phyloP scores from a whole-genome alignment of 2,888 invertebrate species.

The Papilio protenor region DNA sequence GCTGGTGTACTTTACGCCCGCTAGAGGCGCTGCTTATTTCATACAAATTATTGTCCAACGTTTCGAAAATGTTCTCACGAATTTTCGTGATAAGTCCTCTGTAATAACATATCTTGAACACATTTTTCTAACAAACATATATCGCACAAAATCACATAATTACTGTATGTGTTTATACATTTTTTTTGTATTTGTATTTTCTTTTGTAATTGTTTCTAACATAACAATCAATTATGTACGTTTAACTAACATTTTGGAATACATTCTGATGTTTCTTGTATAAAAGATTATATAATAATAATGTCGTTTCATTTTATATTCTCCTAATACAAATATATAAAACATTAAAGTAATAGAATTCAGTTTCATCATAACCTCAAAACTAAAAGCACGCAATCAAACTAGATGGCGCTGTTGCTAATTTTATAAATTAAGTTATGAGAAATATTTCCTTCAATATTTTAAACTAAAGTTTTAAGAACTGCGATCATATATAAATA shows the following conservation, averaged over 20 bases:
- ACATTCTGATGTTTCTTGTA: constrained; percentile 82
- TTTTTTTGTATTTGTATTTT: constrained; percentile 44
- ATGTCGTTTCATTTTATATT: constrained; percentile 58
- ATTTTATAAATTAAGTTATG: neutral
- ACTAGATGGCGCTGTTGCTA: neutral
- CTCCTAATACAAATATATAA: neutral
- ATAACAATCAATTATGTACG: constrained; percentile 61
- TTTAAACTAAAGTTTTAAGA: no score
- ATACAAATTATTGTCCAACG: no score
- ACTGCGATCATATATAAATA: neutral
- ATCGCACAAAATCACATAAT: constrained; percentile 67
- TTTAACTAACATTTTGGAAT: constrained; percentile 78
- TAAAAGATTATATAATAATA: constrained; percentile 52
- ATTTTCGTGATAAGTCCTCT: neutral
- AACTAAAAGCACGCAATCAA: neutral
- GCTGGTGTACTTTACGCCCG: no score
- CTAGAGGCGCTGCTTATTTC: no score
- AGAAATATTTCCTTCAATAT: no score
- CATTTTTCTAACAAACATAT: constrained; percentile 63
- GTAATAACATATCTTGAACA: constrained; percentile 72
- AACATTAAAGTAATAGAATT: neutral
- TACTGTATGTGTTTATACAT: constrained; percentile 49
- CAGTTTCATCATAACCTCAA: neutral
- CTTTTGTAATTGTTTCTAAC: constrained; percentile 44
- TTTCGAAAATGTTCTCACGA: no score